phyloP scores from a whole-genome alignment of 1,140 invertebrate species.

The Cherax quadricarinatus region DNA sequence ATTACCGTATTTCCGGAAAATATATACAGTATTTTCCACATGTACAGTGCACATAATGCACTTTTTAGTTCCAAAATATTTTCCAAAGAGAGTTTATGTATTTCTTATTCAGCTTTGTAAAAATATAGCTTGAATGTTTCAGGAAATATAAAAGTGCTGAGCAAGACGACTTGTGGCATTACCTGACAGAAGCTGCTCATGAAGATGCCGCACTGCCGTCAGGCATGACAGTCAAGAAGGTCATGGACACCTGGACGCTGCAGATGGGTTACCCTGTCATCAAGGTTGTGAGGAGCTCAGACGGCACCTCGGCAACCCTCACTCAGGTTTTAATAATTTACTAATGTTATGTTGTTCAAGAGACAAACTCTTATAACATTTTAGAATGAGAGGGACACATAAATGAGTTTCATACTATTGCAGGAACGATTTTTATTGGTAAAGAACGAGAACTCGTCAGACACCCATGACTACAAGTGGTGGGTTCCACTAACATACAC shows the following conservation, averaged over 20 bases:
- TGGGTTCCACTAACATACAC: constrained; percentile 91
- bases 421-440: constrained; percentile 66
- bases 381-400: too few species aligned
- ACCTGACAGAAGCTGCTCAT: constrained; percentile 21
- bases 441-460: constrained; percentile 73
- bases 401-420: not conserved
- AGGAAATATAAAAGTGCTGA: constrained; percentile 81
- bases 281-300: constrained; percentile 74
- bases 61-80: too few species aligned
- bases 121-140: not conserved
- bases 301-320: constrained; percentile 17
- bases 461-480: constrained; percentile 79
- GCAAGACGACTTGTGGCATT: constrained; percentile 82
- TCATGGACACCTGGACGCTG: constrained; percentile 55
- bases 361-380: not conserved
- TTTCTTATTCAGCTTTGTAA: too few species aligned
- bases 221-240: constrained; percentile 81
- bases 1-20: too few species aligned
- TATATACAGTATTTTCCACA: too few species aligned
- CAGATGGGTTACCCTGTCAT: constrained; percentile 44
- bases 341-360: constrained; percentile 20
- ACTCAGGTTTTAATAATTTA: constrained; percentile 17
- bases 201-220: constrained; percentile 77
- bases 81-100: too few species aligned
- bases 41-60: too few species aligned